A percentile compares a stretch with the other conserved stretches of the same genome.
phyloP scores from a whole-genome alignment of 2,113 vertebrate genomes.

The Proterorhinus semilunaris region DNA sequence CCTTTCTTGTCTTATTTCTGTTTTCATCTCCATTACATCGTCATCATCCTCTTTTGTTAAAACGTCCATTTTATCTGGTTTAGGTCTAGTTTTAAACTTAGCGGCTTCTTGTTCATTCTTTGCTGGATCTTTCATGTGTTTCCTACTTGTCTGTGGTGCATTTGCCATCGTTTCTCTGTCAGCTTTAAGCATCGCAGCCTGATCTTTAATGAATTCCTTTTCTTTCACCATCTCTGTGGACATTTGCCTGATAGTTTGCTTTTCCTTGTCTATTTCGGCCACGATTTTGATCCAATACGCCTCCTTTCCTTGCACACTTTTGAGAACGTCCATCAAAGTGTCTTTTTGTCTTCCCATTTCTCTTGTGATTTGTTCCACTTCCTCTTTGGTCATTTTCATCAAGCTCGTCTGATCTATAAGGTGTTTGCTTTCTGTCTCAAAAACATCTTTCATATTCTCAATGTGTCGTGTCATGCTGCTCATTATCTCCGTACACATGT shows the following conservation, averaged over 20 bases:
- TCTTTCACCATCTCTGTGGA: neutral
- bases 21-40: neutral
- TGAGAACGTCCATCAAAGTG: neutral
- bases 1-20: neutral
- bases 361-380: conserved; percentile 17
- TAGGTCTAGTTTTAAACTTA: neutral
- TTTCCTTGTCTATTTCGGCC: neutral
- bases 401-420: neutral
- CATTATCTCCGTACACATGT: conserved; percentile 6
- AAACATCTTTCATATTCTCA: conserved; percentile 3
- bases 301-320: conserved; percentile 6
- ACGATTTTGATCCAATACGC: neutral
- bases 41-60: too few relatives aligned
- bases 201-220: neutral
- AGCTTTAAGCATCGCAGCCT: neutral
- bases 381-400: neutral
- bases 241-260: neutral
- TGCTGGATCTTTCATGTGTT: neutral
- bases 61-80: neutral
- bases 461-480: neutral
- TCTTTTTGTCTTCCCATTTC: conserved; percentile 13
- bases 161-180: neutral
- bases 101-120: neutral
- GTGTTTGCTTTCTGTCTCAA: conserved; percentile 7
- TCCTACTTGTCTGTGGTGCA: neutral